Percentiles rank a stretch among this genome's conserved stretches.
Evolutionary conservation across 2,888 invertebrate genomes (phyloP).

Genomic region (Scrobipalpa atriplicella): DNA sequence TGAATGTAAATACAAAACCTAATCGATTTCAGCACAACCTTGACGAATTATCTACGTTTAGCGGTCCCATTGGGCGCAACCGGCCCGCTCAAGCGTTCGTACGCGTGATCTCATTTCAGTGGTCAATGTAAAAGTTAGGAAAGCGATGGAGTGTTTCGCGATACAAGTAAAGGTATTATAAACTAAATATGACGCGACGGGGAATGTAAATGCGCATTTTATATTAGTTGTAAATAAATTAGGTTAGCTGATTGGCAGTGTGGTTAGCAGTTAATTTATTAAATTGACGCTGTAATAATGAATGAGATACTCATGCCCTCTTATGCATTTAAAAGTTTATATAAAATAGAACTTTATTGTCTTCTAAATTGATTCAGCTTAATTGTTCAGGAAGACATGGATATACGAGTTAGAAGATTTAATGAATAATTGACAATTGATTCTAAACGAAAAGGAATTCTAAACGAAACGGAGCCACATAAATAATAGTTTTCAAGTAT

Average conservation of each 20-base stretch:
- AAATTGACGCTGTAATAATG: background rate
- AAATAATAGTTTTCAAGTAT: no score
- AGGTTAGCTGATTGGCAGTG: slow-evolving; percentile 5
- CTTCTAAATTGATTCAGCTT: background rate
- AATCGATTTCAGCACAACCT: slow-evolving; percentile 24
- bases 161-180: no score
- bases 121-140: slow-evolving; percentile 28
- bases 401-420: background rate
- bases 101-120: slow-evolving; percentile 32
- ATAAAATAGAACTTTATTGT: background rate
- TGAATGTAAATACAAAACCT: background rate
- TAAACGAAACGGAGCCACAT: no score
- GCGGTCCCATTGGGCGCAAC: slow-evolving; percentile 23
- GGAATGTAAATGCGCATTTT: slow-evolving; percentile 19
- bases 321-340: background rate
- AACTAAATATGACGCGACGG: slow-evolving; percentile 13
- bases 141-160: slow-evolving; percentile 23
- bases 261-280: background rate
- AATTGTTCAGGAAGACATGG: background rate
- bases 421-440: background rate
- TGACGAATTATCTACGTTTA: slow-evolving; percentile 9
- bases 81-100: slow-evolving; percentile 29
- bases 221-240: slow-evolving; percentile 17
- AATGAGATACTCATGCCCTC: no score
- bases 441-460: background rate